Percentiles rank a stretch among this genome's conserved stretches.
These are phyloP conservation scores for Drosophila paranaensis DNA, from an alignment of 2,888 invertebrate genomes.

Conservation along the genomic window DNA sequence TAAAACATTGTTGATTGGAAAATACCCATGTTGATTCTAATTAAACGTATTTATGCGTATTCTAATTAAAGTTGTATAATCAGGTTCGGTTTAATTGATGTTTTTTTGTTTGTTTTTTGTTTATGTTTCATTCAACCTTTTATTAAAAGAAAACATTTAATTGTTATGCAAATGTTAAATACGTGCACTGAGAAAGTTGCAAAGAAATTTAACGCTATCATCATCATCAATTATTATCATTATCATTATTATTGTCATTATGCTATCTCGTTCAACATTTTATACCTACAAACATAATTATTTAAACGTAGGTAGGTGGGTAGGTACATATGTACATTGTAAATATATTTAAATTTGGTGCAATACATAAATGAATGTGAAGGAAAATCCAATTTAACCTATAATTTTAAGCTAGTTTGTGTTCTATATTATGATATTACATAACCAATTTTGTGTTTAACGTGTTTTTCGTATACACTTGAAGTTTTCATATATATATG, in stretches of 20 bases:
- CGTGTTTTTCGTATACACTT: too few species aligned
- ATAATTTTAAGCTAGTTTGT: too few species aligned
- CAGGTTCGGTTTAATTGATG: not conserved
- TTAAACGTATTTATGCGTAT: not conserved
- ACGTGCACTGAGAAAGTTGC: constrained; percentile 64
- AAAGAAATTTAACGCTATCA: not conserved
- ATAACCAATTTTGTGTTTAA: too few species aligned
- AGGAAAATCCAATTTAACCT: not conserved
- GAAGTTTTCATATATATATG: too few species aligned
- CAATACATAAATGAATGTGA: not conserved
- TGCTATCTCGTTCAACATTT: constrained; percentile 26
- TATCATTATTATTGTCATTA: constrained; percentile 32
- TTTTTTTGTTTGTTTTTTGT: not conserved
- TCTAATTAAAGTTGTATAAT: constrained; percentile 22
- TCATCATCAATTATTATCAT: constrained; percentile 6
- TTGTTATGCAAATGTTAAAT: constrained; percentile 57
- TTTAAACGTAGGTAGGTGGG: too few species aligned
- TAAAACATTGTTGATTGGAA: constrained; percentile 2
- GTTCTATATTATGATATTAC: too few species aligned
- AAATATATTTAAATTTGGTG: not conserved
- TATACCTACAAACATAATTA: not conserved
- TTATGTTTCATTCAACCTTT: constrained; percentile 14
- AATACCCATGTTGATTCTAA: not conserved
- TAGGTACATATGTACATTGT: too few species aligned
- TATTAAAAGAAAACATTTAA: constrained; percentile 43